Base-by-base conservation (phyloP, 2,888 invertebrate genomes). In the Timandra comae region DNA sequence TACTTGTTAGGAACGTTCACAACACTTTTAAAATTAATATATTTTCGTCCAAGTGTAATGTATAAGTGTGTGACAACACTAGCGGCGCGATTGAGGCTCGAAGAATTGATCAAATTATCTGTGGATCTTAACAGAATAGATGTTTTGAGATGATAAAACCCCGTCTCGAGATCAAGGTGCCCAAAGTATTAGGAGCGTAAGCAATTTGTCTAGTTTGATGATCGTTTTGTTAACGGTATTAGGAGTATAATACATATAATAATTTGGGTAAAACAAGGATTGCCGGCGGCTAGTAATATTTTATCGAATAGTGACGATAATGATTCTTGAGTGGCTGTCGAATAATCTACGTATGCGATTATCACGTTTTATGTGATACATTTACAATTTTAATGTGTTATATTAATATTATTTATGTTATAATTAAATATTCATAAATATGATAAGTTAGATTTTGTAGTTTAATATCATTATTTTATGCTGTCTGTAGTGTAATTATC, bases 191-290 rank as follows among this genome's bases (percentile, higher is more conserved):
- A 76, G 75, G 77, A 80, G 80, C 79, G 76, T 74, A 77, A 81
- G 80, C 77, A 79, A 84, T 82, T 82, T 84, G 82, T 82, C 81
- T 72, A 74, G 73, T 75, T 73, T 70, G 71, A 71, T 77, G 69
- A 72, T 68, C 70, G 72, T 74, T 71, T 66, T 65, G 67, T 73
- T 76, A 79, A 74, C 77, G 77, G 79, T 72, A 71, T 63, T 51
- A 30, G 34, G 38, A 36, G 38, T 48, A 45, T 48, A 41, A 43
- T 46, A 23, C 23, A 48, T 54, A 56, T 45, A 49, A 50, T 46
- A 49, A 56, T 61, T 62, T 60, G 34, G 56, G 52, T 59, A 49
- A 49, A 52, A 49, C 44, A 36, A 40, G 47, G 43, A 52, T 53
- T 33, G 60, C 62, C 54, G 38, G 38, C 32, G 55, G 63, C 54